Conservation (phyloP, 2,888 invertebrate genomes). For the Clivina fossor region DNA sequence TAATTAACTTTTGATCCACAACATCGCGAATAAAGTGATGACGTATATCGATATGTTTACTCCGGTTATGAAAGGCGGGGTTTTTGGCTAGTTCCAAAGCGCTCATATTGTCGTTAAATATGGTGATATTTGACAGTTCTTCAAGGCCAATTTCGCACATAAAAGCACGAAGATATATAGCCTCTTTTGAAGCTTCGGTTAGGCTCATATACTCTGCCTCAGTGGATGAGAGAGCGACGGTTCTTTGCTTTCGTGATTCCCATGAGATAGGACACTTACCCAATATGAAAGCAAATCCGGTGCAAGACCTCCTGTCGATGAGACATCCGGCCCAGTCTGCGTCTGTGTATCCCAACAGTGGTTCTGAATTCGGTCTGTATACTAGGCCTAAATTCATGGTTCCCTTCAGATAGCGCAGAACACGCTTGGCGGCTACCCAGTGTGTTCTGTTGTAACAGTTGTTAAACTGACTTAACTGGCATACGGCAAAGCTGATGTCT, state of each 20-base stretch:
- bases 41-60: no score
- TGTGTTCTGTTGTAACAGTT: neutral
- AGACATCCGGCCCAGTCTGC: constrained; percentile 39
- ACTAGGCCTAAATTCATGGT: constrained; percentile 38
- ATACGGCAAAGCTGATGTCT: neutral
- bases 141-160: no score
- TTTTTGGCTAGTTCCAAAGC: no score
- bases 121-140: no score
- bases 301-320: constrained; percentile 37
- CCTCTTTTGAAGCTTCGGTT: constrained; percentile 37
- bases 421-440: constrained; percentile 43
- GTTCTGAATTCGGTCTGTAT: constrained; percentile 27
- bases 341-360: constrained; percentile 42
- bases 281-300: constrained; percentile 38
- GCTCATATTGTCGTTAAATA: no score
- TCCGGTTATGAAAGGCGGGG: no score
- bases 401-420: constrained; percentile 43
- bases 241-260: constrained; percentile 39
- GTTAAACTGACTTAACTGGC: neutral
- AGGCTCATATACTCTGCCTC: constrained; percentile 40
- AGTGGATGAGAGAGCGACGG: constrained; percentile 39
- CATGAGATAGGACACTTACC: constrained; percentile 34
- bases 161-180: constrained; percentile 29
- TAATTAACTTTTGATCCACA: no score
- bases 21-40: no score